A percentile compares a stretch with the other conserved stretches of the same genome.
Evolutionary conservation across 2,113 vertebrate species (phyloP).

Genomic region (Tamias sibiricus): DNA sequence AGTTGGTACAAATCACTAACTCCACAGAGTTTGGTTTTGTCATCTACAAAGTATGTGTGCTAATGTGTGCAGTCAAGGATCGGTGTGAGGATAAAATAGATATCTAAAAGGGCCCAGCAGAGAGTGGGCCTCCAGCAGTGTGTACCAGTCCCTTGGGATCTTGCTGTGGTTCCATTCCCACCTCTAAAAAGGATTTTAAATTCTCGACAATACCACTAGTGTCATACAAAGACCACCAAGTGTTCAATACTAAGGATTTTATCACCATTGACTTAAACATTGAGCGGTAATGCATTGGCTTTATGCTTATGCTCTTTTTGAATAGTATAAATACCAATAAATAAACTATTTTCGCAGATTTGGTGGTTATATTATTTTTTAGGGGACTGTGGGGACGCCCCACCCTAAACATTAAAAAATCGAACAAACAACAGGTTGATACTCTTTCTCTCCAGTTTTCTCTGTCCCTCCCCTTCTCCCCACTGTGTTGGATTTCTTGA

Average conservation of each 20-base stretch:
- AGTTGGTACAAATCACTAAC: too few species aligned
- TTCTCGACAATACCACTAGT: too few species aligned
- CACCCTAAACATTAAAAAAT: background rate
- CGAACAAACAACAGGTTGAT: background rate
- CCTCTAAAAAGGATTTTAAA: background rate
- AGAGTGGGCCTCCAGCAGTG: too few species aligned
- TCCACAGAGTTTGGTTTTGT: background rate
- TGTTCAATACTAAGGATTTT: background rate
- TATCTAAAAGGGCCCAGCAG: accelerated
- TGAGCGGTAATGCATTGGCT: background rate
- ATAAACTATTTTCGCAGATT: background rate
- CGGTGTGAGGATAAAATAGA: background rate
- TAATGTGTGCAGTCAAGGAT: background rate
- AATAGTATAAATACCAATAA: background rate
- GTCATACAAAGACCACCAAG: background rate
- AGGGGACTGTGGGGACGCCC: background rate
- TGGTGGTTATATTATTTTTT: background rate
- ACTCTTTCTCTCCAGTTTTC: background rate
- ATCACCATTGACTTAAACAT: background rate
- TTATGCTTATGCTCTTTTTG: background rate
- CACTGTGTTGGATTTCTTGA: background rate
- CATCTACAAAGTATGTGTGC: background rate
- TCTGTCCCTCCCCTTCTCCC: background rate
- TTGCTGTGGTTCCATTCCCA: background rate
- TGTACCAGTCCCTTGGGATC: background rate